Percentiles rank a stretch among this genome's conserved stretches.
These are phyloP conservation scores for Anastrepha obliqua DNA, from an alignment of 1,140 invertebrate species.

Conservation along the genomic window DNA sequence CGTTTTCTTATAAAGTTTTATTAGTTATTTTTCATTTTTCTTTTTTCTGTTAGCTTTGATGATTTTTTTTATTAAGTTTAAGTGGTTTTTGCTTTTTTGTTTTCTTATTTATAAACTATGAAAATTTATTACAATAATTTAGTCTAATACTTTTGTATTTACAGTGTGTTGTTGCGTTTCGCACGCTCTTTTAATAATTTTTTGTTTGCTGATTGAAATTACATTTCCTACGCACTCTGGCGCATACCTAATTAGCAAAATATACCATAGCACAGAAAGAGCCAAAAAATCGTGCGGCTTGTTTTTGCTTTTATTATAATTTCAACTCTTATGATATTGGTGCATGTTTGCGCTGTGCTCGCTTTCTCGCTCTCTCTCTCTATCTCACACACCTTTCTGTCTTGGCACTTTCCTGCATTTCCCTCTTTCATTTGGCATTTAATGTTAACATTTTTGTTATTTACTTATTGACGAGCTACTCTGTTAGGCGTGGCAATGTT, in stretches of 20 bases:
- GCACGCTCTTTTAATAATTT: too few species aligned
- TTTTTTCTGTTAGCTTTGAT: neutral
- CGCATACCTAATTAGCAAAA: too few species aligned
- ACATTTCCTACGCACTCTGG: too few species aligned
- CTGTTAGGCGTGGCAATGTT: constrained; percentile 21
- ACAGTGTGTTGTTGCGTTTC: neutral
- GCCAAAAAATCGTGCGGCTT: neutral
- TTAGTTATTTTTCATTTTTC: constrained; percentile 13
- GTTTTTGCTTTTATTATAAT: neutral
- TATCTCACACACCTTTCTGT: too few species aligned
- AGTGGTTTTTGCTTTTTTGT: constrained; percentile 51
- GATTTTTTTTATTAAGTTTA: neutral
- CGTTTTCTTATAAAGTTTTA: constrained; percentile 4
- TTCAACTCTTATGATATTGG: neutral
- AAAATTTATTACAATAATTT: neutral
- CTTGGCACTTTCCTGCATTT: neutral
- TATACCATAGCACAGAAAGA: neutral
- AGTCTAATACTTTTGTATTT: neutral
- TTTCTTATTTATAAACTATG: constrained; percentile 34
- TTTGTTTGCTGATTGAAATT: too few species aligned
- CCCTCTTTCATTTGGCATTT: neutral
- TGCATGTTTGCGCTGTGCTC: neutral
- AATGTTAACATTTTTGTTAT: neutral
- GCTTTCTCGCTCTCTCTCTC: neutral
- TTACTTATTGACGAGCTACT: neutral